Base-by-base conservation (phyloP, 2,113 vertebrate genomes). In the Lophotis ruficrista region DNA sequence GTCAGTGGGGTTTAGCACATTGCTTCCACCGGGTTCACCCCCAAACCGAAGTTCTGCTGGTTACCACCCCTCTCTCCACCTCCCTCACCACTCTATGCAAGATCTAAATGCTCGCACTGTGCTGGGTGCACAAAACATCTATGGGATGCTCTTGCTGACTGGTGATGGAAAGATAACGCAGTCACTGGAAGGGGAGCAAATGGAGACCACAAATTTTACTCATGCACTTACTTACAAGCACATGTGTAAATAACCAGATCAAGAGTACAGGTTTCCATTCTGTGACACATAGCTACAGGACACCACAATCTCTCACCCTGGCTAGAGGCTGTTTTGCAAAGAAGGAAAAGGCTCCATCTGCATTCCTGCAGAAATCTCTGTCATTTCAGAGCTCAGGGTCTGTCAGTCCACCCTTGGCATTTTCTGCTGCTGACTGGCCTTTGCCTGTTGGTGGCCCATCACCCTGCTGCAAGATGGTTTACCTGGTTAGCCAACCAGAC, bases 31-130 rank as follows among this genome's bases (percentile, higher is more conserved):
- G 9, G 30, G 19, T 37, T 69, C 35, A 69, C 19, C 19, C 47
- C 25, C 4, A 5, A 60, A 54, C 5, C 12, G 0, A 0, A 73
- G 43, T 27, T 70, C 47, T 83, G 28, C 19, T 47, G 23, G 7
- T 37, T 60, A 30, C n/a, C 14, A 83, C 14, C 14, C 48, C 6
- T 10, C 35, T 41, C 41, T 54, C 51, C 24, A 35, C 17, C 24
- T 47, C 37, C 33, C 37, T 57, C 51, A 43, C 37, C 4, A 23
- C 28, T 37, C 20, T 72, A 45, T 47, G 43, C n/a, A 72, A 65
- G 19, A 33, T 15, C 45, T 65, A 75, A 57, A 30, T 18, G 13
- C 6, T 75, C 27, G 12, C 45, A 31, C 41, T 9, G 3, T 9
- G 12, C 14, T 33, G 48, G 37, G 30, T 22, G 17, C 72, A 79